Evolutionary conservation across 2,888 invertebrate genomes (phyloP).

Genomic region (Steinernema scapterisci): DNA sequence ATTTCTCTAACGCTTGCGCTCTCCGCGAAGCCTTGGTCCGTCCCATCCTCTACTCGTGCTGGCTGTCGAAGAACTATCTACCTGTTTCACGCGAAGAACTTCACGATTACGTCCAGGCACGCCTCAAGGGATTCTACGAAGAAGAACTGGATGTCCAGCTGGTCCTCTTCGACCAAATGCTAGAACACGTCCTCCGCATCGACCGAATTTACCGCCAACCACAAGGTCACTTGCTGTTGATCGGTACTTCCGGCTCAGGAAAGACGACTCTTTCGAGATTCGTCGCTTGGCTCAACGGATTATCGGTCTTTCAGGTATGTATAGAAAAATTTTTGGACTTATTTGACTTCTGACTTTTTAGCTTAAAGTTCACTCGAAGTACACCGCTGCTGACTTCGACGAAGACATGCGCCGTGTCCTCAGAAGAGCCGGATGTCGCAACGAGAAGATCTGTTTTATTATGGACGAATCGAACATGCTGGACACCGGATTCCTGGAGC

Average conservation of each 20-base stretch:
- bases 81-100: constrained; percentile 93
- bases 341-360: constrained; percentile 37
- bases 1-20: constrained; percentile 82
- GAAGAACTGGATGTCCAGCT: constrained; percentile 97
- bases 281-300: constrained; percentile 99
- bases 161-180: constrained; percentile 95
- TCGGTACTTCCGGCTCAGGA: constrained; percentile 97
- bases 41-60: constrained; percentile 97
- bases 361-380: constrained; percentile 90
- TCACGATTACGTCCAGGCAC: constrained; percentile 92
- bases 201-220: constrained; percentile 95
- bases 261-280: constrained; percentile 98
- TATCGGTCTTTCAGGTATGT: constrained; percentile 98
- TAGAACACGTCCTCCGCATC: constrained; percentile 96
- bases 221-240: constrained; percentile 93
- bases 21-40: constrained; percentile 78
- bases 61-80: constrained; percentile 96
- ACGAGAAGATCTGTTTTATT: constrained; percentile 98
- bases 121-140: constrained; percentile 97
- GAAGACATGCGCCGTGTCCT: constrained; percentile 83
- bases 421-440: constrained; percentile 73
- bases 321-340: constrained; percentile 69
- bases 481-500: constrained; percentile 96
- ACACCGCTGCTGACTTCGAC: constrained; percentile 97
- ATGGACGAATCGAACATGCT: constrained; percentile 93